Evolutionary conservation across 2,113 vertebrate genomes (phyloP), one percentile per base, ranked within the genome.

Genomic region (Phylloscopus whistleri): DNA sequence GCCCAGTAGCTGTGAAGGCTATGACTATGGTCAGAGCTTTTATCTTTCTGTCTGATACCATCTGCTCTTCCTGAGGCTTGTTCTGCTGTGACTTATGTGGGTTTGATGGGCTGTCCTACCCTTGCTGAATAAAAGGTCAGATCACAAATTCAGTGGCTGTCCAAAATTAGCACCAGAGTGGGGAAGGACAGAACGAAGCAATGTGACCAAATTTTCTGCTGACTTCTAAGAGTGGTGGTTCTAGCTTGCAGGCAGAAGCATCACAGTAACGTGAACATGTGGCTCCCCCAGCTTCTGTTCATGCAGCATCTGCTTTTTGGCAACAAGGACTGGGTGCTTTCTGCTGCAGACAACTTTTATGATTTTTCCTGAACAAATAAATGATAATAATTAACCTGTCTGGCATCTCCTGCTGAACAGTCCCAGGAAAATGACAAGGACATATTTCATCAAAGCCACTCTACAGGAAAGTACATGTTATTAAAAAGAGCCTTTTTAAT

Each of bases 371-470:
- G 37, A 56, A 53, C 83, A 95, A 96, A 96, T 88, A 93, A 93
- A 95, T 92, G 49, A 58, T 94, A 97, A 96, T 97, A 80, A 94
- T 96, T 96, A 93, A 96, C 92, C 60, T 86, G 67, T 81, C 79
- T 95, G 82, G 68, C 73, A 87, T 68, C 73, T 94, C 68, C 73
- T 90, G 60, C 64, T 60, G 85, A 91, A 41, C 59, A 72, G 66
- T 84, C 64, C 56, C 44, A 95, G 80, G 87, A 92, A 93, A 94
- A 89, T 53, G 85, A 73, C 88, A 86, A 77, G 84, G 92, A 70
- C 22, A 0, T 92, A 86, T 93, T 97, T 95, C 90, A 82, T 88
- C 89, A 90, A 11, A 84, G 24, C 83, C 41, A 53, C 46, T 64
- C 44, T 84, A 48, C 44, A 95, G 46, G 76, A 69, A 89, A 58